Conservation (phyloP, 2,888 invertebrate species). For the Drosophila longiperda region DNA sequence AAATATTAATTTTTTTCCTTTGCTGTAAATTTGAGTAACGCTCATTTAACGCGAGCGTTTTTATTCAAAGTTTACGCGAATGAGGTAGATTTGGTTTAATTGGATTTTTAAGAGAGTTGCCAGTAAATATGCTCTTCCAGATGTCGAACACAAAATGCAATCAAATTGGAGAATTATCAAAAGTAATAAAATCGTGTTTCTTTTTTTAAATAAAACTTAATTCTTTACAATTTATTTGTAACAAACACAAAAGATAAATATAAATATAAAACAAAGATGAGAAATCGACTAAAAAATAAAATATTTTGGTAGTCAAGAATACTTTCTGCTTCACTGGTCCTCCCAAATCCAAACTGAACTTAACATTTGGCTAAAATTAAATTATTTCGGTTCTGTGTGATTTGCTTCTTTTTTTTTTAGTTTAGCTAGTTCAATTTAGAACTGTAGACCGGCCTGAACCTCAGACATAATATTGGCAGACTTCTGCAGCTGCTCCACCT, state of each 20-base stretch:
- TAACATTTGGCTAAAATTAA: slow-evolving; percentile 43
- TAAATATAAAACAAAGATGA: slow-evolving; percentile 68
- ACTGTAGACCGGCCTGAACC: slow-evolving; percentile 86
- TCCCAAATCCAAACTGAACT: slow-evolving; percentile 11
- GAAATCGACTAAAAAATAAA: slow-evolving; percentile 63
- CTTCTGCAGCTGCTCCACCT: slow-evolving; percentile 87
- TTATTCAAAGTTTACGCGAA: slow-evolving; percentile 69
- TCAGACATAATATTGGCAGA: slow-evolving; percentile 89
- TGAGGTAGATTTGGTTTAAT: slow-evolving; percentile 84
- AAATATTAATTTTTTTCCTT: background rate
- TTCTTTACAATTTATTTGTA: slow-evolving; percentile 52
- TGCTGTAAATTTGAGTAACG: slow-evolving; percentile 66
- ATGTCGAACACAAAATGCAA: background rate
- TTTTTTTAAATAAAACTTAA: slow-evolving; percentile 40
- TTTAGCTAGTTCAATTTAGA: slow-evolving; percentile 68
- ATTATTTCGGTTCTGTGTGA: slow-evolving; percentile 23
- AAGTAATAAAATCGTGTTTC: background rate
- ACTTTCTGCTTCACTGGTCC: slow-evolving; percentile 57
- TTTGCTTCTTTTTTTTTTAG: slow-evolving; percentile 1
- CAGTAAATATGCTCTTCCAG: background rate
- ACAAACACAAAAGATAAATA: slow-evolving; percentile 53
- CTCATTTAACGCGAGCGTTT: slow-evolving; percentile 17
- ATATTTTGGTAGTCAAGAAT: slow-evolving; percentile 62
- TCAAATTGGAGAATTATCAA: background rate
- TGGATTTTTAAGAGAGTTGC: slow-evolving; percentile 8